These are phyloP conservation scores for Brachymystax lenok DNA, from an alignment of 2,797 vertebrate species.

Conservation along the genomic window DNA sequence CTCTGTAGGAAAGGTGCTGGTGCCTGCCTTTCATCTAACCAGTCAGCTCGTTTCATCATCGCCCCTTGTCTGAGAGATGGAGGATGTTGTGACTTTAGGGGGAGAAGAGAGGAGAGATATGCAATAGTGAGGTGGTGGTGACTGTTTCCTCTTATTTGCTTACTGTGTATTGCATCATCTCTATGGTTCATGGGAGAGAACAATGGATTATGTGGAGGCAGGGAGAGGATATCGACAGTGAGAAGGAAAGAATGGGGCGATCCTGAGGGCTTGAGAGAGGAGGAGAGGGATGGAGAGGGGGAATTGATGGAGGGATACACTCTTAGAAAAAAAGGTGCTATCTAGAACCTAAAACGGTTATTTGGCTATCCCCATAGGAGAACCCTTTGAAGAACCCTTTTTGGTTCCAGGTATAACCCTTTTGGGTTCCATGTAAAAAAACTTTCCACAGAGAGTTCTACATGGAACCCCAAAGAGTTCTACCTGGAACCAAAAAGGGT, in stretches of 20 bases:
- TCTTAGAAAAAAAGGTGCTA: no score
- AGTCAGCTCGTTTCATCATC: background rate
- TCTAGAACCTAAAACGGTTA: no score
- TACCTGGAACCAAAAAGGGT: no score
- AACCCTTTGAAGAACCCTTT: no score
- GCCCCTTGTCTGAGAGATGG: background rate
- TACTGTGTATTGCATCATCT: background rate
- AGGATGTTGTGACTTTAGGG: background rate
- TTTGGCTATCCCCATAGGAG: no score
- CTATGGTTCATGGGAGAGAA: background rate
- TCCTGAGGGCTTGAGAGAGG: constrained; percentile 21
- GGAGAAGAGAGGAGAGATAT: background rate
- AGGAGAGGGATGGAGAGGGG: constrained; percentile 28
- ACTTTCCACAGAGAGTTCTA: no score
- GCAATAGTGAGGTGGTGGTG: background rate
- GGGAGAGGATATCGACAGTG: constrained; percentile 7
- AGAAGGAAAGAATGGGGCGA: constrained; percentile 4
- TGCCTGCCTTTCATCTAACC: background rate
- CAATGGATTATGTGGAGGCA: background rate
- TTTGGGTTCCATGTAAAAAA: no score
- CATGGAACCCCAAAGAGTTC: no score
- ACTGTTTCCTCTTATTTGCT: background rate
- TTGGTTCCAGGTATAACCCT: no score
- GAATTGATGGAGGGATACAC: constrained; percentile 31
- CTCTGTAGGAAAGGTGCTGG: background rate